Percentiles rank a stretch among this genome's conserved stretches.
Evolutionary conservation across 2,797 vertebrate species (phyloP).

Genomic region (Enteromius viviparus): DNA sequence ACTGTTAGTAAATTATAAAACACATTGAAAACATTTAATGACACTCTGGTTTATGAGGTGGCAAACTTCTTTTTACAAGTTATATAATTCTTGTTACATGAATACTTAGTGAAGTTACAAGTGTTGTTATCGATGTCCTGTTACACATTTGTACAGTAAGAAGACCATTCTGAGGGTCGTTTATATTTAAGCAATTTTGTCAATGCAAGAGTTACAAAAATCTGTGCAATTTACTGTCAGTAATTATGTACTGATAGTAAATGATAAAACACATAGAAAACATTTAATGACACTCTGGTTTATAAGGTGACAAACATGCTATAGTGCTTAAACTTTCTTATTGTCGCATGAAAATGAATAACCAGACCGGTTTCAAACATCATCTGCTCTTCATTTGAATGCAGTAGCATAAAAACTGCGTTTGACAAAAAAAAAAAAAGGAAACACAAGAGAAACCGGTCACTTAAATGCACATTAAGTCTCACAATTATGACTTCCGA

Average conservation of each 20-base stretch:
- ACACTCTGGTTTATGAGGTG: neutral
- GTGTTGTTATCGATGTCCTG: no score
- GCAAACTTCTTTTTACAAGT: neutral
- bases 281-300: no score
- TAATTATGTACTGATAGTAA: neutral
- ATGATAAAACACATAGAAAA: neutral
- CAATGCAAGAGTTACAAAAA: neutral
- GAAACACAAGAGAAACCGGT: no score
- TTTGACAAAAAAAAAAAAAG: neutral
- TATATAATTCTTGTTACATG: no score
- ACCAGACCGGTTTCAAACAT: neutral
- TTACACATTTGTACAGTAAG: no score
- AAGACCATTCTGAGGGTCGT: neutral
- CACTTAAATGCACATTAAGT: slow-evolving; percentile 4
- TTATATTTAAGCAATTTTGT: neutral
- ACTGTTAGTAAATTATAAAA: neutral
- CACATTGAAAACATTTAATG: neutral
- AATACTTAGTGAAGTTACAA: no score
- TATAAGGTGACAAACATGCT: neutral
- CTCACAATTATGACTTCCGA: neutral
- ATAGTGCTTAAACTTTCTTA: neutral
- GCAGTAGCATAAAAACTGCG: neutral
- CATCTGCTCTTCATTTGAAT: neutral
- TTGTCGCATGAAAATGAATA: neutral
- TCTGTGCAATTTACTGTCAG: neutral